Base-by-base conservation (phyloP, 2,113 vertebrate species). In the Cephalopterus ornatus region DNA sequence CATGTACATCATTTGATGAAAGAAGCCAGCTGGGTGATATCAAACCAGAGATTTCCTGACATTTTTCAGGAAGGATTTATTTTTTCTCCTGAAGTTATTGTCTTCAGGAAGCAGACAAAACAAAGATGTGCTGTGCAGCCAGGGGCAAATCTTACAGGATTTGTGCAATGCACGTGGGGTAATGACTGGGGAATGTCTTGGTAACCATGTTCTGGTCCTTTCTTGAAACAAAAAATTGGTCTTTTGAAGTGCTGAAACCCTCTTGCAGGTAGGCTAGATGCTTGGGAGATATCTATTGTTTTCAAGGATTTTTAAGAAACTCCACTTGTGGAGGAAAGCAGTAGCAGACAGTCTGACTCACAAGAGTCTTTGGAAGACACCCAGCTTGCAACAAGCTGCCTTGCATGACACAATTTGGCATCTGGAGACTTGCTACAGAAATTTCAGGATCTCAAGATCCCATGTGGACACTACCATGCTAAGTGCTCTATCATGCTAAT, bases 41-140 rank as follows among this genome's bases (percentile, higher is more conserved):
- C 86, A 91, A 85, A 96, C 9, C 41, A 91, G 53, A 90, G 63
- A 85, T 76, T 87, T 97, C 70, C 87, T 94, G 77, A 85, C 62
- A 56, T 82, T 91, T 86, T 89, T 91, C 81, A 68, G 56, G 89
- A 91, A 93, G 28, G 62, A 59, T 53, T 93, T 94, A 3, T 82
- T 88, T 76, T 65, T 82, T 65, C 49, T 94, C n/a, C 79, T 88
- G n/a, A 68, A 90, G 72, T 86, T 89, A 83, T 62, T 77, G 78
- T 81, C 41, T 80, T 67, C 82, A 83, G 93, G 72, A 96, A 92
- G 68, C 82, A 83, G 67, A 95, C 53, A 66, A 93, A 96, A 76
- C 71, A 92, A 94, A 88, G 92, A 90, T 62, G 35, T 83, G 50
- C 82, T 77, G 37, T 59, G 59, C 85, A 92, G 87, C 71, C 81